Base-by-base conservation (phyloP, 2,113 vertebrate genomes). In the Mugil cephalus region DNA sequence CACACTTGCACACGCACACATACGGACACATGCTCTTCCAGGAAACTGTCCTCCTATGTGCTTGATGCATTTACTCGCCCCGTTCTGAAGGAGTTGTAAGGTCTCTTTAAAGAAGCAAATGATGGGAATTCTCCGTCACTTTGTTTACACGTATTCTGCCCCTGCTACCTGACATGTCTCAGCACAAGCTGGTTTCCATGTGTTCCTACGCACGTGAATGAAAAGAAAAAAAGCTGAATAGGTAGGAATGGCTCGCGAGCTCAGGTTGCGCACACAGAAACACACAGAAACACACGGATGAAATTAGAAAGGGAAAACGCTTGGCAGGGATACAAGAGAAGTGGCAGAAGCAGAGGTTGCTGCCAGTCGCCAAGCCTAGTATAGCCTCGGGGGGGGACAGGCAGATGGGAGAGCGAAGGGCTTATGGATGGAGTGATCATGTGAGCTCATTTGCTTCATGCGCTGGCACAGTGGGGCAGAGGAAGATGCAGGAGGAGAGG, bases 1-100 rank as follows among this genome's bases (percentile, higher is more conserved):
- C 84, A 78, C 80, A 76, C 50, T 39, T 59, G 4, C 17, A 40
- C 69, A 59, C 14, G 35, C 79, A 47, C 65, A 67, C 64, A 80
- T 36, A 60, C 60, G 74, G 45, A 63, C 83, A 77, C 55, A 2
- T 39, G 35, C 77, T 83, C 71, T 88, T 85, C 83, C 81, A 84
- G 83, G 86, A 91, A 91, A 70, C 74, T 60, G n/a, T 82, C 62
- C 24, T 68, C 74, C 60, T 63, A 45, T 48, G 69, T 21, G 69
- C 58, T 72, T 71, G 63, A 73, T 77, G 56, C 64, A 55, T 77
- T 83, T 64, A 75, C 70, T 85, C 74, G 74, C 83, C 81, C 62
- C 64, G 72, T 78, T 85, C 89, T 81, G 67, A 83, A 75, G 56
- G 84, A 73, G 59, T 84, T 61, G 84, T 75, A 67, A 43, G 12